Base-by-base conservation (phyloP, 2,113 vertebrate genomes). In the Rynchops niger region DNA sequence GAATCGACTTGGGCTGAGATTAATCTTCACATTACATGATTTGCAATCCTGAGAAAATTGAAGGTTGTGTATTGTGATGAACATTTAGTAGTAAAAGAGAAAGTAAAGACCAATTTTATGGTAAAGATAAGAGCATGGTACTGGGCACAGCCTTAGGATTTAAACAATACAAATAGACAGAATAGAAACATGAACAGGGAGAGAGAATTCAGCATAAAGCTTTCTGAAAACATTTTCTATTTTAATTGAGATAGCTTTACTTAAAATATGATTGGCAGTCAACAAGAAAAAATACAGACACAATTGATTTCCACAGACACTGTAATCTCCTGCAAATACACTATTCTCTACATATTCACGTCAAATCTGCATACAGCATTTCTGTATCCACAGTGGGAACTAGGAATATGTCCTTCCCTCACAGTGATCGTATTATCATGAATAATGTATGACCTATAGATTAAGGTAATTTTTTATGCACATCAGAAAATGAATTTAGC, bases 1-100 rank as follows among this genome's bases (percentile, higher is more conserved):
- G 20, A 92, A 67, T 10, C 1, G 0, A 34, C 50, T 34, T 36
- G n/a, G 43, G 15, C 63, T 2, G 1, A 59, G 29, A n/a, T 23
- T 67, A 50, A 59, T 55, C 32, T 90, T 90, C 72, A 19, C 9
- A 21, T 61, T 71, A 52, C 8, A 16, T 21, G 22, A 72, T 45
- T 63, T 85, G 6, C 13, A 58, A 4, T 30, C 43, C 32, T 45
- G 27, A 62, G 23, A 29, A 45, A 89, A 87, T 42, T 1, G 1
- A 43, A 82, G 20, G 2, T 22, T 58, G 9, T 2, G 7, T 61
- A 45, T 47, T 78, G 21, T 45, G 32, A 56, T 50, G 17, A 72
- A 43, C 10, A 78, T n/a, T 59, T 21, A 71, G 18, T 14, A 38
- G 23, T 11, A 71, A 65, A 76, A 89, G 30, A 81, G 15, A 89